Evolutionary conservation across 2,888 invertebrate species (phyloP), one percentile per base, ranked within the genome.

Genomic region (Spatulosminthurus flaviceps): DNA sequence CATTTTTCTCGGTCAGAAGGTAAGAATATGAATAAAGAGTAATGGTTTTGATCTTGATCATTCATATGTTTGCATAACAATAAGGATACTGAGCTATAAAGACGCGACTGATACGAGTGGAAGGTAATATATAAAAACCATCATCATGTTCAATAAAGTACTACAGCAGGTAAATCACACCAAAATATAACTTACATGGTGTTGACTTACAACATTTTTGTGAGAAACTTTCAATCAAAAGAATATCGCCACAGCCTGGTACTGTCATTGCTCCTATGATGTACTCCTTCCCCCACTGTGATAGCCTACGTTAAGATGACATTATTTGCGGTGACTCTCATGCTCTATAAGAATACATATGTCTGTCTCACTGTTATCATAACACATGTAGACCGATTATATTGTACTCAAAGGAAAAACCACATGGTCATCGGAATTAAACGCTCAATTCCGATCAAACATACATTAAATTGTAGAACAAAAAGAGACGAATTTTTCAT

Each of bases 1-100:
- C 21, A 34, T 74, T 64, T 74, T 74, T 74, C 74, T 74, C 71
- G 70, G 77, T 64, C 67, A 67, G 51, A n/a, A 11, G 5, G 16
- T 51, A 51, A 51, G 5, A 51, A 51, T 51, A 51, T 51, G 51
- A n/a, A 16, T 51, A 9, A 51, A 51, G 5, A 51, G 19, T 51
- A 51, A 51, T 51, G n/a, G 51, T 51, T 51, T 51, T 51, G 51
- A 51, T 51, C 51, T 51, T 51, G 51, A 51, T 51, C 16, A 41
- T 41, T 9, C 41, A n/a, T 9, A 51, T 19, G 51, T 51, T 51
- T 51, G n/a, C n/a, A 51, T 51, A 51, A 41, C 13, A 41, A 51
- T 51, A 2, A 2, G 51, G n/a, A 51, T 13, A 51, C n/a, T 51
- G 16, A 9, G 7, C 41, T 13, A 2, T 51, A n/a, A 13, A 51